A percentile compares a stretch with the other conserved stretches of the same genome.
Conservation (phyloP, 2,113 vertebrate species). For the Carassius auratus region DNA sequence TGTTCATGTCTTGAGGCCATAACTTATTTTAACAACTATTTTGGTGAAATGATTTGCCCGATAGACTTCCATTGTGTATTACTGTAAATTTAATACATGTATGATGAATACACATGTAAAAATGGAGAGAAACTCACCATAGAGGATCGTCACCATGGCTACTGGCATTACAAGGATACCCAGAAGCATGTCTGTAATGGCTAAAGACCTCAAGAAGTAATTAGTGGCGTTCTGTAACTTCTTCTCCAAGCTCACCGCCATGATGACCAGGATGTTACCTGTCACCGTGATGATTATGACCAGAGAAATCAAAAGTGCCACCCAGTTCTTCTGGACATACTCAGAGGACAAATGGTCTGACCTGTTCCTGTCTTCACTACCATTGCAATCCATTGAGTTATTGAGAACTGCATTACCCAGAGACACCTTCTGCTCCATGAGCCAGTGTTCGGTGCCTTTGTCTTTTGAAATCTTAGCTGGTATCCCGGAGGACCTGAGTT, state of each 20-base stretch:
- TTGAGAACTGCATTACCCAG: slow-evolving; percentile 37
- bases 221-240: slow-evolving; percentile 90
- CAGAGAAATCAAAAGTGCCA: slow-evolving; percentile 79
- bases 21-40: background rate
- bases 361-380: background rate
- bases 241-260: slow-evolving; percentile 88
- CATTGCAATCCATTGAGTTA: slow-evolving; percentile 45
- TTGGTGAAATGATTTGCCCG: background rate
- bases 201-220: slow-evolving; percentile 90
- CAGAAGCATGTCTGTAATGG: slow-evolving; percentile 87
- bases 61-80: background rate
- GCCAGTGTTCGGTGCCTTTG: background rate
- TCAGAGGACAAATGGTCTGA: background rate
- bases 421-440: slow-evolving; percentile 23
- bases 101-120: slow-evolving; percentile 7
- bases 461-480: background rate
- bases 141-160: slow-evolving; percentile 85
- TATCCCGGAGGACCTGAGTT: slow-evolving; percentile 13
- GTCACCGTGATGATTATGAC: slow-evolving; percentile 85
- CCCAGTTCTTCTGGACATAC: slow-evolving; percentile 80
- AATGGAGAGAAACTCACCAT: slow-evolving; percentile 77
- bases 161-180: slow-evolving; percentile 89
- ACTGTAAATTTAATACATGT: background rate
- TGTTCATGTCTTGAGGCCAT: too few species aligned
- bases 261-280: slow-evolving; percentile 88